These are phyloP conservation scores for Protophormia terraenovae DNA, from an alignment of 2,888 invertebrate species.

Conservation along the genomic window DNA sequence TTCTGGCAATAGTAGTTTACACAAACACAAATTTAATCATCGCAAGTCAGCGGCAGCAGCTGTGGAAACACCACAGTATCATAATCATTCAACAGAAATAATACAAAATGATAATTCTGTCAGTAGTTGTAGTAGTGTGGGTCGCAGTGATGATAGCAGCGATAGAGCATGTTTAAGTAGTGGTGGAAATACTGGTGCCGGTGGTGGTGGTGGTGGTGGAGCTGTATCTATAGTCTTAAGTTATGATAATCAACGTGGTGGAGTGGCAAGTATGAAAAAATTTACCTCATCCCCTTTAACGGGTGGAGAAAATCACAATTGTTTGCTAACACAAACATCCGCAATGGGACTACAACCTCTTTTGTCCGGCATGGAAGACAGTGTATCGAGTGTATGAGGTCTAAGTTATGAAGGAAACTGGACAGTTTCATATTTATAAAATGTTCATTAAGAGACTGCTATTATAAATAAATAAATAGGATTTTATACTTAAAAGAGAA, in stretches of 20 bases:
- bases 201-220: background rate
- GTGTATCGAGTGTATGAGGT: slow-evolving; percentile 75
- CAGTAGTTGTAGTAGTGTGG: slow-evolving; percentile 16
- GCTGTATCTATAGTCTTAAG: slow-evolving; percentile 72
- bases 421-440: slow-evolving; percentile 32
- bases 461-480: slow-evolving; percentile 17
- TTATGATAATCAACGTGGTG: slow-evolving; percentile 73
- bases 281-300: background rate
- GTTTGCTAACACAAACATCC: background rate
- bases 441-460: slow-evolving; percentile 57
- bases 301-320: slow-evolving; percentile 17
- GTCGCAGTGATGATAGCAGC: slow-evolving; percentile 36
- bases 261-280: slow-evolving; percentile 58
- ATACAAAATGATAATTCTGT: slow-evolving; percentile 59
- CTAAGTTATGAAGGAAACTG: slow-evolving; percentile 16
- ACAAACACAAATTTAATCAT: background rate
- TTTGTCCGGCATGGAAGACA: slow-evolving; percentile 66
- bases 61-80: slow-evolving; percentile 20
- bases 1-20: background rate
- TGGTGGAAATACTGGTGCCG: background rate
- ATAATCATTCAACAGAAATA: slow-evolving; percentile 60
- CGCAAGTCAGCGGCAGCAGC: background rate
- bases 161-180: slow-evolving; percentile 12
- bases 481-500: slow-evolving; percentile 7
- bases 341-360: slow-evolving; percentile 26